Evolutionary conservation across 2,797 vertebrate genomes (phyloP).

Genomic region (Gymnopithys bicolor): DNA sequence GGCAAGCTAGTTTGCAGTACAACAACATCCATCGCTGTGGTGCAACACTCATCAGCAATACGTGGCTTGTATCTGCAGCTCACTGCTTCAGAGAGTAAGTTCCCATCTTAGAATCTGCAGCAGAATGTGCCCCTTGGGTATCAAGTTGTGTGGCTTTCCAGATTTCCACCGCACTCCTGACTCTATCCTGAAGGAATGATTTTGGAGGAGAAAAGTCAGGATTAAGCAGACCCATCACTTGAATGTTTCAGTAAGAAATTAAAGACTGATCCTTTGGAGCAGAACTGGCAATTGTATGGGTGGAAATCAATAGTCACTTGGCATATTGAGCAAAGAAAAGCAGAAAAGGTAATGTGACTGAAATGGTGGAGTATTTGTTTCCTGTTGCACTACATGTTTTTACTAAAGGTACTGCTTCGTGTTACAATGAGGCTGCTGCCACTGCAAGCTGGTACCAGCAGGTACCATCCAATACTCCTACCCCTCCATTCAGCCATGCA

Average conservation of each 20-base stretch:
- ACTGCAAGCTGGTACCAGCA: neutral
- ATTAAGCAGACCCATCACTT: neutral
- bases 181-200: neutral
- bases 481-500: neutral
- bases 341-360: neutral
- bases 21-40: slow-evolving; percentile 86
- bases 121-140: neutral
- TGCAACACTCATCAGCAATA: slow-evolving; percentile 87
- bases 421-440: neutral
- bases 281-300: neutral
- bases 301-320: neutral
- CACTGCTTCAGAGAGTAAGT: slow-evolving; percentile 91
- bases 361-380: neutral
- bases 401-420: fast-evolving
- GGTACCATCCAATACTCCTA: neutral
- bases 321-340: neutral
- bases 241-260: neutral
- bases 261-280: neutral
- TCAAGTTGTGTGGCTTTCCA: neutral
- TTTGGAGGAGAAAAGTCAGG: neutral
- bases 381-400: neutral
- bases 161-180: neutral
- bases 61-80: slow-evolving; percentile 90
- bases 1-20: slow-evolving; percentile 91
- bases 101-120: neutral